Evolutionary conservation across 2,797 vertebrate species (phyloP), one percentile per base, ranked within the genome.

Genomic region (Sandelia bainsii): DNA sequence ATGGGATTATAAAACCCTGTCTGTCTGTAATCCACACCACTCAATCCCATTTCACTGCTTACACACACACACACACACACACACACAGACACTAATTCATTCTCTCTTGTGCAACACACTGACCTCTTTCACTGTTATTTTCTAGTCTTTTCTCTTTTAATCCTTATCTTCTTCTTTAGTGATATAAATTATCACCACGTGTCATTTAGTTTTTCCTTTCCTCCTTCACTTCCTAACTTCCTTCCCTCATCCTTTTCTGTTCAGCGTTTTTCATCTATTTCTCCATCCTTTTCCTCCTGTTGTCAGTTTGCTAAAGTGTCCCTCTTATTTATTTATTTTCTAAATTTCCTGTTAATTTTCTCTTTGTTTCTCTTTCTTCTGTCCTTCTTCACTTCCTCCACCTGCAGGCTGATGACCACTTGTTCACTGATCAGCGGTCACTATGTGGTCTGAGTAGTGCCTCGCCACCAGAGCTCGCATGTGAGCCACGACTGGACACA

Each of bases 1-100:
- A 89, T 4, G n/a, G 89, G 88, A 92, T 93, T 93, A 88, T 77
- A 61, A 83, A 87, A 82, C 16, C 32, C 68, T 9, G 66, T 78
- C 80, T 73, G 74, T 73, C 59, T 87, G 88, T 91, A 91, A 92
- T 92, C 91, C 90, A 90, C 81, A 91, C 88, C 77, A 29, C 75
- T 84, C 89, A 89, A 90, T 91, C 86, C 86, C 81, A 83, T 90
- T 90, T 84, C 71, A 69, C 88, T 72, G 68, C 17, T 81, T 62
- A 70, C 50, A 82, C 72, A 69, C 78, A 68, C 73, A 79, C 79
- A 61, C 59, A 53, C 74, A 60, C 54, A 67, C 75, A 49, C 46
- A 54, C 74, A 58, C 65, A 68, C 58, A 67, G 63, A 72, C 62
- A 79, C 64, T 52, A 44, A 62, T 72, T 68, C 52, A 72, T 79